Conservation (phyloP, 2,888 invertebrate genomes). For the Candidula unifasciata region DNA sequence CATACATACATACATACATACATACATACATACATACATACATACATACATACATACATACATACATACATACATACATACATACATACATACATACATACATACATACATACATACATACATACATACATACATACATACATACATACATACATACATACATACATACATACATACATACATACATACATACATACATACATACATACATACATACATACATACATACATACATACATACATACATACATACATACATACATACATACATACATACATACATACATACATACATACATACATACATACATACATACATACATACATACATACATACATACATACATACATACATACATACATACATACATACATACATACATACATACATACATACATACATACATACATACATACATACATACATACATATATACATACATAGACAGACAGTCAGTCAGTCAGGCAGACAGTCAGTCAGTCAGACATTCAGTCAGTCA, state of each 20-base stretch:
- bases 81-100: too few relatives aligned
- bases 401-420: conserved; percentile 7
- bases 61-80: neutral
- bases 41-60: conserved; percentile 13
- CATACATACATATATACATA: neutral
- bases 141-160: too few relatives aligned
- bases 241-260: too few relatives aligned
- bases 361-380: conserved; percentile 1
- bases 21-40: conserved; percentile 29
- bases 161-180: too few relatives aligned
- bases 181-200: too few relatives aligned
- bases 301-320: too few relatives aligned
- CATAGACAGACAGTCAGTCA: neutral
- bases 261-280: too few relatives aligned
- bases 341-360: conserved; percentile 26
- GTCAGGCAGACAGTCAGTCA: neutral
- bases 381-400: conserved; percentile 25
- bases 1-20: neutral
- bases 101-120: too few relatives aligned
- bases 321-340: neutral
- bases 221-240: too few relatives aligned
- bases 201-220: too few relatives aligned
- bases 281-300: too few relatives aligned
- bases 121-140: too few relatives aligned
- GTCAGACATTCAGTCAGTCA: neutral